Evolutionary conservation across 1,140 invertebrate genomes (phyloP).

Genomic region (Alviniconcha marisindica): DNA sequence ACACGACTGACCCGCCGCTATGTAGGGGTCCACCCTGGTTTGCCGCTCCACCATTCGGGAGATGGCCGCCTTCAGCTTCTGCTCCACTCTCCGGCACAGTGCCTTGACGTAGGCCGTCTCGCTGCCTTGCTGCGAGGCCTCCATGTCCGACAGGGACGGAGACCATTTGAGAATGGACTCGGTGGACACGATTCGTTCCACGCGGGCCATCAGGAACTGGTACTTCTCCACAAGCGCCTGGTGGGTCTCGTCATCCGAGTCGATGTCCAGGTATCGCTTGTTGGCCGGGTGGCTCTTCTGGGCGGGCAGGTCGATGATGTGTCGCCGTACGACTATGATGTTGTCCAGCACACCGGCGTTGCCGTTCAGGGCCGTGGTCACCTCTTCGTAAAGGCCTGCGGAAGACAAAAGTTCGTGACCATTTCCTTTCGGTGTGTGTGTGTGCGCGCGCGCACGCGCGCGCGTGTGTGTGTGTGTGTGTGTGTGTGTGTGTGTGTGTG

Average conservation of each 20-base stretch:
- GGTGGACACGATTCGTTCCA: background rate
- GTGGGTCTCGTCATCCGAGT: background rate
- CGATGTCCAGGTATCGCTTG: background rate
- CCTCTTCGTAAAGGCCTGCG: background rate
- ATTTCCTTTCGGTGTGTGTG: too few relatives aligned
- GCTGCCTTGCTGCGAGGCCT: background rate
- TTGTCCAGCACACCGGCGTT: slow-evolving; percentile 6
- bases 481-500: background rate
- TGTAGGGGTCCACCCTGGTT: background rate
- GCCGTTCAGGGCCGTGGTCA: background rate
- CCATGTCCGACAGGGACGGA: background rate
- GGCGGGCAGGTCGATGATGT: background rate
- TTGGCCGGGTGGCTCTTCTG: background rate
- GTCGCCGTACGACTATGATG: background rate
- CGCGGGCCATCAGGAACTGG: background rate
- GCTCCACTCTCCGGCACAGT: background rate
- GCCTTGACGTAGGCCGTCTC: background rate
- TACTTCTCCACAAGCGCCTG: background rate
- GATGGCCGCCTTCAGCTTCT: background rate
- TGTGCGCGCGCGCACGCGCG: background rate
- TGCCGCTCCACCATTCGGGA: background rate
- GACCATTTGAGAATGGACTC: background rate
- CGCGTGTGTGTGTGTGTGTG: background rate
- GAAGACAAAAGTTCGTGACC: too few relatives aligned
- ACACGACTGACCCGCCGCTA: background rate